Evolutionary conservation across 2,888 invertebrate species (phyloP), one percentile per base, ranked within the genome.

Genomic region (Lutraria lutraria): DNA sequence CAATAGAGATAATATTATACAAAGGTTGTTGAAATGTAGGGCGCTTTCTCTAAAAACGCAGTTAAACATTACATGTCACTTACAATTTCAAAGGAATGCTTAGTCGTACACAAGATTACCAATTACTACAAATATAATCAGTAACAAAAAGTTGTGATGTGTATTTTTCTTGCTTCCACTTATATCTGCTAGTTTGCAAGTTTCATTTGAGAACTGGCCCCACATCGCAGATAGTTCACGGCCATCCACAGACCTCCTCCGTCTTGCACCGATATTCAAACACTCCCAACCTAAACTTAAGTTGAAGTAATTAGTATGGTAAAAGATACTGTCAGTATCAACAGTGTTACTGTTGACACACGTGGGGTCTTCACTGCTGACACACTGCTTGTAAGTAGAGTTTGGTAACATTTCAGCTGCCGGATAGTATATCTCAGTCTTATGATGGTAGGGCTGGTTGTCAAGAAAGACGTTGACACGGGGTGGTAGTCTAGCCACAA

Each of bases 381-480:
- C 31, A 63, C 91, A 92, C 12, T 29, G 12, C 0, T 43, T 86
- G 81, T 88, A 90, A 29, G 54, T 13, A 0, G 90, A 87, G 31
- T 63, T 25, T 21, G 53, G n/a, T 0, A 29, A 54, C 89, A 92
- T 92, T 0, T 76, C 83, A n/a, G 15, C 56, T 3, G 56, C 52
- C 0, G 88, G 89, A 53, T 92, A 92, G 63, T 84, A 90, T 6
- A 92, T 81, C 54, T 90, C 89, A 4, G 53, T 88, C 8, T 90
- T 60, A 43, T 90, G 90, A 68, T 92, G 91, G 79, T 88, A 89
- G 6, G 90, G 89, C 13, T 84, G 72, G 52, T 85, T 43, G 31
- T 85, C 87, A 25, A 79, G 12, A 21, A 83, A 25, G 13, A 87
- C 15, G n/a, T 76, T 68, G 29, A 87, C 84, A 0, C 81, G 54